phyloP scores from a whole-genome alignment of 2,113 vertebrate species.

The Dasypus novemcinctus region DNA sequence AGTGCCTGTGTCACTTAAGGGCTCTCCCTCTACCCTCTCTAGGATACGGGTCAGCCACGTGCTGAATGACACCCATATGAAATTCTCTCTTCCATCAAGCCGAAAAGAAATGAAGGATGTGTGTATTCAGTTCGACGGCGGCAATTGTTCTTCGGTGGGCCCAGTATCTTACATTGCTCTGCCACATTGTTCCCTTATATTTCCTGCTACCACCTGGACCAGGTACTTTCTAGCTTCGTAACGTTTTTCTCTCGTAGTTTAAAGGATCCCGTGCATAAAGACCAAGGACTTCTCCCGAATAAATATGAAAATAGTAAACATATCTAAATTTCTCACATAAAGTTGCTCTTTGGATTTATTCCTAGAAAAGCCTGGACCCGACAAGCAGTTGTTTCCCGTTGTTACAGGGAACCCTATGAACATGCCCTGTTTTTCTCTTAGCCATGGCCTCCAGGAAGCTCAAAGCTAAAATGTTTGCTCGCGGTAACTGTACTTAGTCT shows the following conservation, averaged over 20 bases:
- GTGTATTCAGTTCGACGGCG: conserved; percentile 82
- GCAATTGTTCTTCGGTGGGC: conserved; percentile 78
- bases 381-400: background rate
- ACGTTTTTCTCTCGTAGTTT: background rate
- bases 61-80: conserved; percentile 84
- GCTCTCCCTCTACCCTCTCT: conserved; percentile 49
- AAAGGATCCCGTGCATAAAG: background rate
- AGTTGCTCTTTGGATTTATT: background rate
- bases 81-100: conserved; percentile 86
- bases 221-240: conserved; percentile 79
- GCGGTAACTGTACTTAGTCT: background rate
- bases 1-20: background rate
- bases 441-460: conserved; percentile 52
- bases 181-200: conserved; percentile 82
- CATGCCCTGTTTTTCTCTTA: background rate
- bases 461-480: background rate
- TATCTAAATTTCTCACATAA: background rate
- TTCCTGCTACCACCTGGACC: conserved; percentile 85
- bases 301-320: background rate
- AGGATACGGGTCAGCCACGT: conserved; percentile 84
- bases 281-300: background rate
- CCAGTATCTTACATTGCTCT: conserved; percentile 83
- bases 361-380: background rate
- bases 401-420: background rate
- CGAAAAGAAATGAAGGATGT: conserved; percentile 85